Conservation (phyloP, 2,113 vertebrate genomes). For the Okapia johnstoni region DNA sequence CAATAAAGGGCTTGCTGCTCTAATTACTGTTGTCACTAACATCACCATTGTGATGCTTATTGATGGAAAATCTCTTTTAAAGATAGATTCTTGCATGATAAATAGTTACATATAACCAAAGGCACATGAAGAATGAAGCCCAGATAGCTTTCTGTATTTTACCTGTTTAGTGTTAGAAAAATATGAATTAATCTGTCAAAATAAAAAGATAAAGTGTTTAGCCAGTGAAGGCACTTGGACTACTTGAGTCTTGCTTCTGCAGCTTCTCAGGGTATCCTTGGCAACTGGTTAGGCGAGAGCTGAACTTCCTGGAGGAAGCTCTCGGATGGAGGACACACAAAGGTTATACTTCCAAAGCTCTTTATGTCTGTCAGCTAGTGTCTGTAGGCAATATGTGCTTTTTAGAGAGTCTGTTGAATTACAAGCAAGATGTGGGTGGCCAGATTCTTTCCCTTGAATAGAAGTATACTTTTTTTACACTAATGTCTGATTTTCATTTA, state of each 20-base stretch:
- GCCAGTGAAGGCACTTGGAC: slow-evolving; percentile 33
- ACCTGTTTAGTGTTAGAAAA: slow-evolving; percentile 54
- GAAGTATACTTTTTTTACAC: slow-evolving; percentile 22
- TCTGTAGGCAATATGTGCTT: slow-evolving; percentile 32
- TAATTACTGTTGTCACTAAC: background rate
- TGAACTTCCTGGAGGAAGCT: slow-evolving; percentile 23
- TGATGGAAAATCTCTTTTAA: background rate
- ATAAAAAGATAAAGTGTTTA: slow-evolving; percentile 47
- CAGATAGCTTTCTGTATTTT: background rate
- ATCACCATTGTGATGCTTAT: background rate
- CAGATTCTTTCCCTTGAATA: slow-evolving; percentile 38
- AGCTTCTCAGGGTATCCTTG: slow-evolving; percentile 69
- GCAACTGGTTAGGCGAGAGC: slow-evolving; percentile 61
- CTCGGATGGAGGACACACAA: slow-evolving; percentile 48
- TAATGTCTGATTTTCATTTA: background rate
- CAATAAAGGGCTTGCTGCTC: background rate
- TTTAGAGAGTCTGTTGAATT: slow-evolving; percentile 51
- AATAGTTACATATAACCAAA: background rate
- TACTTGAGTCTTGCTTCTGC: slow-evolving; percentile 63
- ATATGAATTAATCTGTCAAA: slow-evolving; percentile 58
- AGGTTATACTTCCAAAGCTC: slow-evolving; percentile 67
- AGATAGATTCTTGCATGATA: background rate
- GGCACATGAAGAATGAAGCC: background rate
- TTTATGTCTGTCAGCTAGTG: slow-evolving; percentile 14
- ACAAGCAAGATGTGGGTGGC: slow-evolving; percentile 46